Conservation (phyloP, 1,140 invertebrate species). For the Dysdera silvatica region DNA sequence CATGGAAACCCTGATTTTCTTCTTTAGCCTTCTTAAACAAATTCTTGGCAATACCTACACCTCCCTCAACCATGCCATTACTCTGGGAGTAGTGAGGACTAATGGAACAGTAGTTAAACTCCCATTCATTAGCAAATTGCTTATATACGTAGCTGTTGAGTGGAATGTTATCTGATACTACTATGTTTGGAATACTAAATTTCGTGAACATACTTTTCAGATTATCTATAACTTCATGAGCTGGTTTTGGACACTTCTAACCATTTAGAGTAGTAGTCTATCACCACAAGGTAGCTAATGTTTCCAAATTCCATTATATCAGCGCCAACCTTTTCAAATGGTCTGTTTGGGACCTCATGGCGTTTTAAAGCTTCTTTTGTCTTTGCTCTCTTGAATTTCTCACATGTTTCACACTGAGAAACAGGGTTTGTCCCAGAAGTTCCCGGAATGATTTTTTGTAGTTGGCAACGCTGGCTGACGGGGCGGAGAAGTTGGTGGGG, state of each 20-base stretch:
- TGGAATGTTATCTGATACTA: slow-evolving; percentile 1
- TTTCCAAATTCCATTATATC: not conserved
- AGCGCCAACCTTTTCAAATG: not conserved
- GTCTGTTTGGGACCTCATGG: not conserved
- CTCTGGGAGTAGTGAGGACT: slow-evolving; percentile 5
- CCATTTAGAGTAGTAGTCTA: slow-evolving; percentile 13
- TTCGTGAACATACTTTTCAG: not conserved
- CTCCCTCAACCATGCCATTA: slow-evolving; percentile 9
- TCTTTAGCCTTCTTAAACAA: slow-evolving; percentile 11
- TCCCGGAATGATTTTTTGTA: too few species aligned
- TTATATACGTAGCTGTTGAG: slow-evolving; percentile 1
- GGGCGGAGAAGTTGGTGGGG: too few species aligned
- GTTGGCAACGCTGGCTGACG: too few species aligned
- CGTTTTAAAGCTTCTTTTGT: not conserved
- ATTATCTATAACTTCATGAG: not conserved
- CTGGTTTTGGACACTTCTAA: not conserved
- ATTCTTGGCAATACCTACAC: slow-evolving; percentile 3
- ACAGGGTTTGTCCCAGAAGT: too few species aligned
- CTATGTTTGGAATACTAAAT: not conserved
- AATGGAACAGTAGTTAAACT: not conserved
- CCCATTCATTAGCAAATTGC: slow-evolving; percentile 17
- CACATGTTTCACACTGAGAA: not conserved
- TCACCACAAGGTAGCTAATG: not conserved
- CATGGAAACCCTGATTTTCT: too few species aligned
- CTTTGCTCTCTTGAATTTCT: not conserved